Evolutionary conservation across 2,113 vertebrate species (phyloP).

Genomic region (Hyla sarda): DNA sequence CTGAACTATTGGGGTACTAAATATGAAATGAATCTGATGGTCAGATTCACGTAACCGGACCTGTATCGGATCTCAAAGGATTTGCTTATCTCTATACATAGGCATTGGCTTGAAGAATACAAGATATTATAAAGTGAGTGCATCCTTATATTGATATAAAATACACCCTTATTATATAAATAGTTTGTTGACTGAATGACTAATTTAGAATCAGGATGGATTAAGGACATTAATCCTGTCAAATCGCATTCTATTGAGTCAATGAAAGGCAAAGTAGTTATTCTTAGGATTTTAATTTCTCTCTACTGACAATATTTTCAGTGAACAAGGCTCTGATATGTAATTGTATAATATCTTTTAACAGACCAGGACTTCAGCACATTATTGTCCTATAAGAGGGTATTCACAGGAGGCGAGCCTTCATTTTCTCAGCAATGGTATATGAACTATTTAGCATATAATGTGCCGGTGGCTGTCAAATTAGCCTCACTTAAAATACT

Average conservation of each 20-base stretch:
- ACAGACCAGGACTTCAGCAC: slow-evolving; percentile 62
- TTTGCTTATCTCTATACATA: too few relatives aligned
- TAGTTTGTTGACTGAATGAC: neutral
- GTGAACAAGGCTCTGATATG: slow-evolving; percentile 56
- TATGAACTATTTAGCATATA: slow-evolving; percentile 72
- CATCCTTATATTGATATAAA: neutral
- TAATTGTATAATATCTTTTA: slow-evolving; percentile 63
- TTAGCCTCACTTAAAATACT: slow-evolving; percentile 79
- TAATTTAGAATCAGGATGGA: neutral
- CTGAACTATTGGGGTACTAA: too few relatives aligned
- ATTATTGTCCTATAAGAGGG: slow-evolving; percentile 60
- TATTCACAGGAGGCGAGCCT: slow-evolving; percentile 46
- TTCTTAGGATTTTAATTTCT: neutral
- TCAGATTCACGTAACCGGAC: too few relatives aligned
- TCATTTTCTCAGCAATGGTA: slow-evolving; percentile 59
- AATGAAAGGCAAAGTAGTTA: slow-evolving; percentile 8
- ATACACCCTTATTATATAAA: neutral
- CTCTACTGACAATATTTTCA: neutral
- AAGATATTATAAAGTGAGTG: too few relatives aligned
- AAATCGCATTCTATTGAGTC: neutral
- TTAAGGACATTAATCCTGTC: neutral
- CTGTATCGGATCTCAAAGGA: too few relatives aligned
- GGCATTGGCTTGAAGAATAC: too few relatives aligned
- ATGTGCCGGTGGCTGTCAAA: slow-evolving; percentile 73
- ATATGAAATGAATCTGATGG: too few relatives aligned